Conservation (phyloP, 2,113 vertebrate genomes). For the Sphaerodactylus townsendi region DNA sequence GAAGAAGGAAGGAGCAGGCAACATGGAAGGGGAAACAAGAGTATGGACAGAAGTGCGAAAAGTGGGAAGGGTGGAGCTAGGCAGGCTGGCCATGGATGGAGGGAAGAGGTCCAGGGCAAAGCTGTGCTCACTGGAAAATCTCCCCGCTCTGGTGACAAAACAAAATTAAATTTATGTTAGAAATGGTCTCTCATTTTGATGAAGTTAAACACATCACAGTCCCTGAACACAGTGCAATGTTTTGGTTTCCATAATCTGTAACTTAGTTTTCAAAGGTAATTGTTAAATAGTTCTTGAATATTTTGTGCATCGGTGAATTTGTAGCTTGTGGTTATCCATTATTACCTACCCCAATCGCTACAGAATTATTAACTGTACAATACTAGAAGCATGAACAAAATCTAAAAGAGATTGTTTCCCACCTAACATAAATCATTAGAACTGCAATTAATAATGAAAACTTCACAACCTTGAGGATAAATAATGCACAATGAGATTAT, state of each 20-base stretch:
- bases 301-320: conserved; percentile 61
- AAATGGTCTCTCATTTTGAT: not conserved
- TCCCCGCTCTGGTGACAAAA: too few species aligned
- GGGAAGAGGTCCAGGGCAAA: too few species aligned
- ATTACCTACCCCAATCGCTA: conserved; percentile 33
- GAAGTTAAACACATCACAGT: not conserved
- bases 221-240: conserved; percentile 23
- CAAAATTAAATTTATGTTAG: too few species aligned
- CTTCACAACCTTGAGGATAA: conserved; percentile 47
- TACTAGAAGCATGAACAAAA: conserved; percentile 57
- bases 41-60: too few species aligned
- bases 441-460: conserved; percentile 60
- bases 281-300: conserved; percentile 62
- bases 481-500: conserved; percentile 47
- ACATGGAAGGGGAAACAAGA: too few species aligned
- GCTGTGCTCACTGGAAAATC: too few species aligned
- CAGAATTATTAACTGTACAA: conserved; percentile 59
- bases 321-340: conserved; percentile 51
- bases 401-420: conserved; percentile 42
- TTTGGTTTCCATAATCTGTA: conserved; percentile 51
- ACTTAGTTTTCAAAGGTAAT: conserved; percentile 44
- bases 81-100: too few species aligned
- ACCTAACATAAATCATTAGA: conserved; percentile 64
- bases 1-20: too few species aligned
- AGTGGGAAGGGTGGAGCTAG: too few species aligned